phyloP scores from a whole-genome alignment of 2,888 invertebrate species.

The Rotaria magnacalcarata region DNA sequence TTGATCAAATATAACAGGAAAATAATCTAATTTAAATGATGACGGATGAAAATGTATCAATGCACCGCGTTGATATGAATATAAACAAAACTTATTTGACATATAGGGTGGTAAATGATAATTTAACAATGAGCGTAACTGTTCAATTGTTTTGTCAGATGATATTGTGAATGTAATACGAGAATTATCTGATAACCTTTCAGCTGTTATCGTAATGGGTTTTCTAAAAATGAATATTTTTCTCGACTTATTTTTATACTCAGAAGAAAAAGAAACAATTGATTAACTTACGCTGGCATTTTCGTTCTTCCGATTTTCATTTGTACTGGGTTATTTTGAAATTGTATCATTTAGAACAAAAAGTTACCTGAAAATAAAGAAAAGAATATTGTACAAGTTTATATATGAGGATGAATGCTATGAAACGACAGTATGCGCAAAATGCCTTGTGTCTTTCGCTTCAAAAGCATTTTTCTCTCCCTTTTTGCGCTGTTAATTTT shows the following conservation, averaged over 20 bases:
- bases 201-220: not conserved
- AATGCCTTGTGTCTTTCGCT: not conserved
- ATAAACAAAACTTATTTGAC: not conserved
- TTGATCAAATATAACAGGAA: constrained; percentile 37
- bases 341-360: too few species aligned
- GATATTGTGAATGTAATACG: constrained; percentile 14
- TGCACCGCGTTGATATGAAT: constrained; percentile 33
- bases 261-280: not conserved
- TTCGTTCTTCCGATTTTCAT: not conserved
- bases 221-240: not conserved
- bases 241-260: too few species aligned
- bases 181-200: not conserved
- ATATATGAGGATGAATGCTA: not conserved
- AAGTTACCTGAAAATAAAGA: too few species aligned
- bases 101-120: constrained; percentile 22
- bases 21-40: constrained; percentile 27
- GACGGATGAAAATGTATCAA: constrained; percentile 22
- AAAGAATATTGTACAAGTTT: too few species aligned
- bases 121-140: constrained; percentile 24
- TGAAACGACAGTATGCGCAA: not conserved
- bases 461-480: not conserved
- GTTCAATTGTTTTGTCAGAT: constrained; percentile 24
- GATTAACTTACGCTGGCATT: not conserved
- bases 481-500: not conserved
- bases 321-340: too few species aligned